Conservation (phyloP, 2,113 vertebrate genomes). For the Gadus chalcogrammus region DNA sequence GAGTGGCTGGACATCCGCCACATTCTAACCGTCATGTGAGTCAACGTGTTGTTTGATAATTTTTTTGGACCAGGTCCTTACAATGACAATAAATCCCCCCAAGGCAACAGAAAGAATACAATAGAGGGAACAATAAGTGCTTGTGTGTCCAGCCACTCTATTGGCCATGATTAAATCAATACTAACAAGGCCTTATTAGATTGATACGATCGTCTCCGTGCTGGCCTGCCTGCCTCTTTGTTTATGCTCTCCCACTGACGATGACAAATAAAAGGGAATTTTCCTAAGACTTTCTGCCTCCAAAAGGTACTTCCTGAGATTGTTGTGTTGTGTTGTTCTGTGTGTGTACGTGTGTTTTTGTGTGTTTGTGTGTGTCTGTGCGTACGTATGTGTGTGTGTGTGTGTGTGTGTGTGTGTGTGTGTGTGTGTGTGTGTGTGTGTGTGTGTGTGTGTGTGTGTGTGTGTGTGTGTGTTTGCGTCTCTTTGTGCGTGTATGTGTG, state of each 20-base stretch:
- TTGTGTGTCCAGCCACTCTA: slow-evolving; percentile 27
- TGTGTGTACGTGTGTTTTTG: not conserved
- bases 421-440: too few species aligned
- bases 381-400: too few species aligned
- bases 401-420: too few species aligned
- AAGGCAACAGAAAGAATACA: slow-evolving; percentile 10
- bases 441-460: not conserved
- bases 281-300: not conserved
- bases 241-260: not conserved
- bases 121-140: slow-evolving; percentile 28
- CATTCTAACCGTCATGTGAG: slow-evolving; percentile 4
- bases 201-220: slow-evolving; percentile 40
- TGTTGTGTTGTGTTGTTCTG: too few species aligned
- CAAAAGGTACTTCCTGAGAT: slow-evolving; percentile 6
- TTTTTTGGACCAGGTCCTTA: slow-evolving; percentile 23
- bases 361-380: not conserved
- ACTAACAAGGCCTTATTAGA: slow-evolving; percentile 41
- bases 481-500: too few species aligned
- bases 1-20: not conserved
- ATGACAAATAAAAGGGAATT: slow-evolving; percentile 4
- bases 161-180: slow-evolving; percentile 46
- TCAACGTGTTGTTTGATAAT: slow-evolving; percentile 36
- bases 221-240: slow-evolving; percentile 10
- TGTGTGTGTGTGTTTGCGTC: too few species aligned
- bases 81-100: slow-evolving; percentile 36